Conservation (phyloP, 2,113 vertebrate species). For the Elachura formosa region DNA sequence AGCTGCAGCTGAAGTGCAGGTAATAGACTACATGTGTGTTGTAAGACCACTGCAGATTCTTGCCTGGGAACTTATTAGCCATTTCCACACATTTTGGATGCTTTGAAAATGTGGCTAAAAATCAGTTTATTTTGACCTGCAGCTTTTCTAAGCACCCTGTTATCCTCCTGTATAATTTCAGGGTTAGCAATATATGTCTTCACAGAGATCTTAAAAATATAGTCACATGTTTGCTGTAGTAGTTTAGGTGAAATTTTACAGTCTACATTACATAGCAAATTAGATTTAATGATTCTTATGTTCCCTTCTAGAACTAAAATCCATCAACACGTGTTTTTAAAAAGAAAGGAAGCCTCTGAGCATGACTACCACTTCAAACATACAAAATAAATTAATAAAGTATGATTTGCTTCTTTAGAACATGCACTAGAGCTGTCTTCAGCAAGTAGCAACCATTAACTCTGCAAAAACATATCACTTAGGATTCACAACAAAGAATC, state of each 20-base stretch:
- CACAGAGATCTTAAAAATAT: not conserved
- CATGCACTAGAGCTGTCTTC: not conserved
- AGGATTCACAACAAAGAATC: not conserved
- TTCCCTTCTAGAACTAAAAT: not conserved
- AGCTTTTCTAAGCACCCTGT: not conserved
- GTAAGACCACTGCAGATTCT: not conserved
- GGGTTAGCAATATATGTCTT: not conserved
- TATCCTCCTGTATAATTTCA: not conserved
- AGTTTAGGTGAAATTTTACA: not conserved
- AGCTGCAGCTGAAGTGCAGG: not conserved
- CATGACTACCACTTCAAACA: not conserved
- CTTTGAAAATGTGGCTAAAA: not conserved
- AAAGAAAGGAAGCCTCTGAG: not conserved
- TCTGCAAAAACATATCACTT: not conserved
- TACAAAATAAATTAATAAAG: not conserved
- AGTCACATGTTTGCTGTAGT: not conserved
- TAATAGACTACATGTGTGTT: not conserved
- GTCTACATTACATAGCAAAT: not conserved
- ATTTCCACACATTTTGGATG: rapidly evolving
- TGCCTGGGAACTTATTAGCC: not conserved
- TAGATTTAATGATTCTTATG: not conserved
- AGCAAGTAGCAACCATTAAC: not conserved
- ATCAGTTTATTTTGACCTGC: not conserved
- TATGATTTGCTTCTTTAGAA: not conserved
- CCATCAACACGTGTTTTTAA: not conserved